Conservation (phyloP, 2,888 invertebrate genomes). For the Xestia ashworthii region DNA sequence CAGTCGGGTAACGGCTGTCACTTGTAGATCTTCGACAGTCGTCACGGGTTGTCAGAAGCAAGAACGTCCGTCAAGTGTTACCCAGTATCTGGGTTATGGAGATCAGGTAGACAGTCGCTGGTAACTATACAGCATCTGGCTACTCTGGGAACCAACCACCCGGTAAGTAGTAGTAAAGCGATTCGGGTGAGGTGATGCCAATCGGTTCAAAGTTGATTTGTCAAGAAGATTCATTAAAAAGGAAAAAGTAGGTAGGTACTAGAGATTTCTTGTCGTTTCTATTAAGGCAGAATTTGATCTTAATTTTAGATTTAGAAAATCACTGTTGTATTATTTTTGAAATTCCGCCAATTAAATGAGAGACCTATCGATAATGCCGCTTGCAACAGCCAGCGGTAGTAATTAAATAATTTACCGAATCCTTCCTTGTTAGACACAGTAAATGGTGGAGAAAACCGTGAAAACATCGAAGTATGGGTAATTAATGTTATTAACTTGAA, state of each 20-base stretch:
- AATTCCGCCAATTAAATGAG: slow-evolving; percentile 7
- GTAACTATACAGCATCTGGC: background rate
- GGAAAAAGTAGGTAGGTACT: background rate
- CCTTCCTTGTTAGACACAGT: slow-evolving; percentile 27
- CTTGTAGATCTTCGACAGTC: background rate
- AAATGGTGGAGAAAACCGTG: slow-evolving; percentile 30
- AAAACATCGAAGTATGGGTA: background rate
- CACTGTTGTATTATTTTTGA: slow-evolving; percentile 11
- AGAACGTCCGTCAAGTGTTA: background rate
- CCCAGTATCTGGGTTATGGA: background rate
- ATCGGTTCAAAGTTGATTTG: background rate
- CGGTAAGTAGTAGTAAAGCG: background rate
- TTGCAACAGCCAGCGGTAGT: background rate
- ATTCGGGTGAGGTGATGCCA: background rate
- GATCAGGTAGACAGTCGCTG: background rate
- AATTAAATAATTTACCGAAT: slow-evolving; percentile 37
- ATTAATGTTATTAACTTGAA: slow-evolving; percentile 10
- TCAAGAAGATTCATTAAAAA: background rate
- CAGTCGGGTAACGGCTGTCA: background rate
- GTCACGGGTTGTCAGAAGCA: background rate
- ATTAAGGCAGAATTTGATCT: background rate
- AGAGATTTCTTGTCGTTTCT: slow-evolving; percentile 1
- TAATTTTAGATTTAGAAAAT: background rate
- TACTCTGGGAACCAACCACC: background rate
- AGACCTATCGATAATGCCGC: background rate